A percentile compares a stretch with the other conserved stretches of the same genome.
Evolutionary conservation across 2,888 invertebrate species (phyloP).

Genomic region (Lycophotia porphyrea): DNA sequence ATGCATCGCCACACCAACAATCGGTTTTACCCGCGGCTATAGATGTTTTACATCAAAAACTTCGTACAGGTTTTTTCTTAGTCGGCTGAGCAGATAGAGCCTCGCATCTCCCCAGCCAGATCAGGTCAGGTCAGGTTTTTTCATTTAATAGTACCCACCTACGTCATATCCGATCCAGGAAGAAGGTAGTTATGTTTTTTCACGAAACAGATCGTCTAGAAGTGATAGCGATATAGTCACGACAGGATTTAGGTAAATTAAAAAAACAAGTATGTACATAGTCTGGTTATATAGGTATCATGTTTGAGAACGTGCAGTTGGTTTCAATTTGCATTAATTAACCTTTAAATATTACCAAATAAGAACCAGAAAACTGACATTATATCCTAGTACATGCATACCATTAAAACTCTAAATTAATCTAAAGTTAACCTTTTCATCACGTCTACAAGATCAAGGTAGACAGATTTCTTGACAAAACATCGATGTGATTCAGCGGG

Average conservation of each 20-base stretch:
- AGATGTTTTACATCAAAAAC: too few species aligned
- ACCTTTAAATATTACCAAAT: conserved; percentile 27
- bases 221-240: conserved; percentile 25
- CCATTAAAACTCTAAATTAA: not conserved
- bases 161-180: not conserved
- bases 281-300: not conserved
- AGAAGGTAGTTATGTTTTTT: too few species aligned
- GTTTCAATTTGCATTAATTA: conserved; percentile 6
- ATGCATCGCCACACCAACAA: too few species aligned
- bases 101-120: not conserved
- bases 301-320: conserved; percentile 19
- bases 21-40: too few species aligned
- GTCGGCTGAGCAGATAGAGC: not conserved
- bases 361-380: conserved; percentile 28
- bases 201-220: conserved; percentile 24
- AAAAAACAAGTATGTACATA: not conserved
- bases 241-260: conserved; percentile 9
- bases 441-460: not conserved
- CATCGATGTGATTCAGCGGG: not conserved
- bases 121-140: not conserved
- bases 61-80: not conserved
- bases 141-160: not conserved
- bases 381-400: not conserved
- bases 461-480: not conserved
- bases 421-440: not conserved